Conservation (phyloP, 2,888 invertebrate genomes). For the Dryobotodes eremita region DNA sequence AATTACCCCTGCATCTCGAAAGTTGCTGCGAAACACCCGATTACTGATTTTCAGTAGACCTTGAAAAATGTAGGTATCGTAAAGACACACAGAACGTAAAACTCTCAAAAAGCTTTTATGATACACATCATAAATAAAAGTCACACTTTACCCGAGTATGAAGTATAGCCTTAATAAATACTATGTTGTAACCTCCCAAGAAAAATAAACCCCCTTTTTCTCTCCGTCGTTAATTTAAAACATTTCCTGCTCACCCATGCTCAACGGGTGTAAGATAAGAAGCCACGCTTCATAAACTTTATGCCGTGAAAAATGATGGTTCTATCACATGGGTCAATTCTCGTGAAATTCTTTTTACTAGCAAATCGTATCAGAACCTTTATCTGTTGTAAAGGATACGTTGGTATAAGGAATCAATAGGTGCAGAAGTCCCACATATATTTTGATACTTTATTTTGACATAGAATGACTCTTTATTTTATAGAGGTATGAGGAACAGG, state of each 20-base stretch:
- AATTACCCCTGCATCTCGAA: neutral
- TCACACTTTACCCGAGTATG: slow-evolving; percentile 2
- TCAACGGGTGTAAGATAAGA: slow-evolving; percentile 71
- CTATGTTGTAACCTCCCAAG: slow-evolving; percentile 1
- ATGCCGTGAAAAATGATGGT: slow-evolving; percentile 74
- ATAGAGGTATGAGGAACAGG: no score
- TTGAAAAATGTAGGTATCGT: neutral
- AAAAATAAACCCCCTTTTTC: slow-evolving; percentile 33
- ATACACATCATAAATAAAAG: neutral
- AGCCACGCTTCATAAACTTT: slow-evolving; percentile 76
- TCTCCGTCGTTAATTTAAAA: slow-evolving; percentile 44
- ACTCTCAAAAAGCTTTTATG: neutral
- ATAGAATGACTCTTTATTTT: neutral
- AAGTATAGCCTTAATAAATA: slow-evolving; percentile 23
- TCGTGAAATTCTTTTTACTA: slow-evolving; percentile 62
- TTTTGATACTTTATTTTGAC: neutral
- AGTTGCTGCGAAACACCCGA: neutral
- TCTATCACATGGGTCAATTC: slow-evolving; percentile 73
- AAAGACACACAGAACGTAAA: neutral
- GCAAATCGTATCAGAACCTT: slow-evolving; percentile 48
- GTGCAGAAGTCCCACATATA: slow-evolving; percentile 28
- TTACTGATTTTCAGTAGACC: neutral
- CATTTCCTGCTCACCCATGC: slow-evolving; percentile 60
- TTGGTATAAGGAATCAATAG: neutral
- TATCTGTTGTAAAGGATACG: slow-evolving; percentile 46